Base-by-base conservation (phyloP, 1,140 invertebrate species). In the Lanistes nyassanus region DNA sequence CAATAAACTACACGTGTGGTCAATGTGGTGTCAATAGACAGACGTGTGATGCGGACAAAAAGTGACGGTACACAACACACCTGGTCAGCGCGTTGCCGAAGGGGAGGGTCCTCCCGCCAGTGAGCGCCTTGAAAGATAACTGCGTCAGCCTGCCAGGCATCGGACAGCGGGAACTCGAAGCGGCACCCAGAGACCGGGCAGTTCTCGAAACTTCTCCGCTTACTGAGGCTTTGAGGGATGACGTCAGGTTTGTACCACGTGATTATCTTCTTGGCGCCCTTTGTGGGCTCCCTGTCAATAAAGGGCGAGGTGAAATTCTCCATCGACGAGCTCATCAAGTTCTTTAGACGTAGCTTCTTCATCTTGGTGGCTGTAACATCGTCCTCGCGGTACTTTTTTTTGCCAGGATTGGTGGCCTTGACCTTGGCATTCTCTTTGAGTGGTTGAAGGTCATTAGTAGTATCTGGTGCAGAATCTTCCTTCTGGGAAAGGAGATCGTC, bases 221-320 rank as follows among this genome's bases (percentile, higher is more conserved):
- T 37, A 19, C 19, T n/a, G n/a, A 23, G 13, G 36, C 58, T 9
- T 2, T 26, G 37, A 3, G 13, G 55, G 2, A 16, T 34, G 1
- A 42, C 36, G 2, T 42, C 56, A 1, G 70, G 55, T 13, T 60
- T 29, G 29, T 72, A 60, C 70, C 70, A 72, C 34, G 70, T 72
- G 70, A 72, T 42, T 37, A 72, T 34, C 36, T 72, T 72, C 70
- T 62, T 72, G 29, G 37, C 51, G 5, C 3, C 1, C 31, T 39
- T 26, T 7, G 16, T 34, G 34, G 23, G 11, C 6, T 60, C 42
- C 36, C 34, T 23, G 34, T 72, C 70, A 13, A 72, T 72, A 37
- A 58, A 72, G 9, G 70, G 70, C 31, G 70, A 72, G 55, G n/a
- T 55, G 70, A 72, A 72, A 23, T 60, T 60, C 23, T 26, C 29